Evolutionary conservation across 2,888 invertebrate species (phyloP).

Genomic region (Tinea semifulvella): DNA sequence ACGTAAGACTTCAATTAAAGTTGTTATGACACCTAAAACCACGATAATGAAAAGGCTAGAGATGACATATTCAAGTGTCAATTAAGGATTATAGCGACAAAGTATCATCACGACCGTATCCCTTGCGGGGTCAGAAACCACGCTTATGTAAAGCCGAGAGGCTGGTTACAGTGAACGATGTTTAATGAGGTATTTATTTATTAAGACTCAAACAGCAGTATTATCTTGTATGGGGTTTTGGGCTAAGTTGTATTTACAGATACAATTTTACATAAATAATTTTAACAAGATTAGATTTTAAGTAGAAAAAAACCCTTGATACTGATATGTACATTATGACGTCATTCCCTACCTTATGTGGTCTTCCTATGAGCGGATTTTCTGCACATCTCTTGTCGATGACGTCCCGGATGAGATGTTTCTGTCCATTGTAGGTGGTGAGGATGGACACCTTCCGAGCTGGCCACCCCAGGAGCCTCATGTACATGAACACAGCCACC

Average conservation of each 20-base stretch:
- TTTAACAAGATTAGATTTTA: background rate
- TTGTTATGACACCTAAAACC: too few relatives aligned
- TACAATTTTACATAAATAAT: too few relatives aligned
- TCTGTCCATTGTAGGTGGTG: constrained; percentile 99
- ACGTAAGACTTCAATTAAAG: background rate
- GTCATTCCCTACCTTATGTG: constrained; percentile 74
- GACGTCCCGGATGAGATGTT: constrained; percentile 96
- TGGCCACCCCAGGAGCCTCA: constrained; percentile 96
- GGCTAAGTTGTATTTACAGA: too few relatives aligned
- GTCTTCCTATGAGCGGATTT: constrained; percentile 94
- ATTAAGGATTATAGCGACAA: too few relatives aligned
- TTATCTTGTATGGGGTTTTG: too few relatives aligned
- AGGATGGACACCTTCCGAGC: constrained; percentile 96
- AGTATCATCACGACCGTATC: too few relatives aligned
- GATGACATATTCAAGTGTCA: background rate
- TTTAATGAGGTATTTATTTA: background rate
- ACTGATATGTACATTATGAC: background rate
- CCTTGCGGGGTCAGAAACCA: too few relatives aligned
- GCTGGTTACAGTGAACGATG: too few relatives aligned
- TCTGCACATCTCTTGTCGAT: constrained; percentile 91
- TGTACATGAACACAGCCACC: constrained; percentile 98
- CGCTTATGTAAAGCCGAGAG: too few relatives aligned
- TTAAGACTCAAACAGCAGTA: background rate
- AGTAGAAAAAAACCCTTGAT: background rate
- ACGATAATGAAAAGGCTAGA: background rate